Base-by-base conservation (phyloP, 2,113 vertebrate genomes). In the Thermophis baileyi region DNA sequence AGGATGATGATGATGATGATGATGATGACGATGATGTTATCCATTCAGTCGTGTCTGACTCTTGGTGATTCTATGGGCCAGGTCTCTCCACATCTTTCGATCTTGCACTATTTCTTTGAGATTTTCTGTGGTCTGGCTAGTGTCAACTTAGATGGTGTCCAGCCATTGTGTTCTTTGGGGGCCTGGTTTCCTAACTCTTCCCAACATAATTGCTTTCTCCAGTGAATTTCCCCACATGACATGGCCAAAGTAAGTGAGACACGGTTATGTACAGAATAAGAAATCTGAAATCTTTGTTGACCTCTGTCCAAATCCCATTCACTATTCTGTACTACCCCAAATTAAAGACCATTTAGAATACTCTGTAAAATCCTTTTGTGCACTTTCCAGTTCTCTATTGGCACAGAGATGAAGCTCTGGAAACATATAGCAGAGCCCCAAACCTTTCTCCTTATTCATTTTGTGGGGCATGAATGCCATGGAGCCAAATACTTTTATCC, bases 31-130 rank as follows among this genome's bases (percentile, higher is more conserved):
- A 12, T 10, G 3, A 22, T 54, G 18, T 54, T 57, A 27, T 10
- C 55, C 8, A 57, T 24, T 57, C 24, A 25, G 24, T 25, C 1
- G 0, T n/a, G 11, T n/a, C 60, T 3, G 4, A n/a, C 27, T 5
- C 60, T n/a, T 63, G 60, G 60, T 30, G 30, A 63, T 63, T 63
- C 60, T 63, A 63, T 63, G 60, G 11, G 27, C 11, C 60, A 63
- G 60, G 27, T 63, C 11, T 63, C 3, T 30, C 60, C 27, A 63
- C 60, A 63, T n/a, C 27, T 63, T 63, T 12, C 0, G 1, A 63
- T 63, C 60, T 4, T 63, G 27, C 60, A 63, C 27, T 63, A 63
- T n/a, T 63, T 63, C 9, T 63, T 63, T 63, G 4, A n/a, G 27
- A n/a, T 63, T n/a, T 63, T 63, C 60, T 63, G 12, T 63, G 27